Evolutionary conservation across 2,888 invertebrate species (phyloP).

Genomic region (Spodoptera exigua): DNA sequence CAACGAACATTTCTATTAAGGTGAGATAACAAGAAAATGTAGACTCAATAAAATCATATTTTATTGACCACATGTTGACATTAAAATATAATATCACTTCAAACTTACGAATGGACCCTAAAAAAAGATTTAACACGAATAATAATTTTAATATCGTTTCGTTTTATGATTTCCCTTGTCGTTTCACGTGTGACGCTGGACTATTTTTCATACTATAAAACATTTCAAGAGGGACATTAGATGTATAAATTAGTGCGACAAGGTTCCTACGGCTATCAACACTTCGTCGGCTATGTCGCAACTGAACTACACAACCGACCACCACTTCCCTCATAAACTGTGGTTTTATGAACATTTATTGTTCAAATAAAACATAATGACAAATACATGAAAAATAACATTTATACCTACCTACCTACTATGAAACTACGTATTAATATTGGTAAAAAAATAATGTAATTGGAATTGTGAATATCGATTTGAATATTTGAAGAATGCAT

Average conservation of each 20-base stretch:
- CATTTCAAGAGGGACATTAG: constrained; percentile 75
- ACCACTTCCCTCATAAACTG: constrained; percentile 77
- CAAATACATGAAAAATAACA: constrained; percentile 34
- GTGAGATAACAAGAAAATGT: constrained; percentile 20
- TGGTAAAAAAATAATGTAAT: constrained; percentile 38
- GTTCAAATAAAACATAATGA: constrained; percentile 54
- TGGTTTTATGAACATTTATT: constrained; percentile 67
- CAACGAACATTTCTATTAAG: constrained; percentile 38
- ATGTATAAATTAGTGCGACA: constrained; percentile 75
- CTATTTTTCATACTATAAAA: constrained; percentile 80
- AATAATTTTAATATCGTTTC: constrained; percentile 60
- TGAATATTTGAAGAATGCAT: constrained; percentile 39
- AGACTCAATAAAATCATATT: constrained; percentile 46
- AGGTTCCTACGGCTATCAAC: constrained; percentile 76
- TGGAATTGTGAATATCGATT: constrained; percentile 41
- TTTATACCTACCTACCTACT: constrained; percentile 7
- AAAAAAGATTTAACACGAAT: constrained; percentile 62
- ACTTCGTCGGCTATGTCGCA: constrained; percentile 69
- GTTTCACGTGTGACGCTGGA: constrained; percentile 59
- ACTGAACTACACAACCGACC: constrained; percentile 59
- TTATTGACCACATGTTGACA: constrained; percentile 43
- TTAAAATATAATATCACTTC: constrained; percentile 48
- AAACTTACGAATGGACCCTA: constrained; percentile 52
- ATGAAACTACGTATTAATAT: constrained; percentile 29
- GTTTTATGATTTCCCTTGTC: constrained; percentile 68